A percentile compares a stretch with the other conserved stretches of the same genome.
Conservation (phyloP, 2,797 vertebrate genomes). For the Coccyzus lansbergi region DNA sequence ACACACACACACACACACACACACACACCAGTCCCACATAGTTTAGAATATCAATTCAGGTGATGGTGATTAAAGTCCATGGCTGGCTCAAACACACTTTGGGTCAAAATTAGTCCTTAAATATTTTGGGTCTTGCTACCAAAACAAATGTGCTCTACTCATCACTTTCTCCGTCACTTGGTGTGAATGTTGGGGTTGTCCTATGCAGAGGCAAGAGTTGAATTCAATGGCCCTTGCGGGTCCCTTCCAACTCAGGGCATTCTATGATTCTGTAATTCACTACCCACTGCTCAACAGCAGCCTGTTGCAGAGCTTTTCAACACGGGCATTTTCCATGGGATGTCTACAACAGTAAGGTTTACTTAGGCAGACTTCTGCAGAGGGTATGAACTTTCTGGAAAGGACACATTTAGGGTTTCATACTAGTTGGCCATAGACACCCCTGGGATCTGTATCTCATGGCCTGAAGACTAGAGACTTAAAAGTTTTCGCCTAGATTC, state of each 20-base stretch:
- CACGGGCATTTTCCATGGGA: not conserved
- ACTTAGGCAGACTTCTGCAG: not conserved
- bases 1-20: accelerated
- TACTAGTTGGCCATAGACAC: not conserved
- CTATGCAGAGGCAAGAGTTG: too few relatives aligned
- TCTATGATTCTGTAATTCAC: too few relatives aligned
- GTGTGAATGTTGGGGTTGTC: too few relatives aligned
- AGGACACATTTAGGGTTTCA: not conserved
- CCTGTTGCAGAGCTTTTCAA: not conserved
- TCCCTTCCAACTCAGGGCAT: too few relatives aligned
- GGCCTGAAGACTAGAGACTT: not conserved
- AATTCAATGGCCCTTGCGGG: too few relatives aligned
- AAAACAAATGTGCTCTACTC: not conserved
- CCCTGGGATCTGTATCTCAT: not conserved
- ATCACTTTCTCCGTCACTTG: too few relatives aligned
- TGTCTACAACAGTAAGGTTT: not conserved
- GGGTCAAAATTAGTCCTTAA: not conserved
- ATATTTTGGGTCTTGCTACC: not conserved
- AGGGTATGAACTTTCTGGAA: not conserved
- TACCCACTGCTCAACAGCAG: not conserved
- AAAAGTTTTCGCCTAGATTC: slow-evolving; percentile 23
- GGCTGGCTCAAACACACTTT: not conserved
- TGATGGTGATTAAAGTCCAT: not conserved
- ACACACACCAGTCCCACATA: not conserved
- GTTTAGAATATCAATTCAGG: not conserved